Percentiles rank a stretch among this genome's conserved stretches.
These are phyloP conservation scores for Trichomycterus rosablanca DNA, from an alignment of 2,113 vertebrate species.

Conservation along the genomic window DNA sequence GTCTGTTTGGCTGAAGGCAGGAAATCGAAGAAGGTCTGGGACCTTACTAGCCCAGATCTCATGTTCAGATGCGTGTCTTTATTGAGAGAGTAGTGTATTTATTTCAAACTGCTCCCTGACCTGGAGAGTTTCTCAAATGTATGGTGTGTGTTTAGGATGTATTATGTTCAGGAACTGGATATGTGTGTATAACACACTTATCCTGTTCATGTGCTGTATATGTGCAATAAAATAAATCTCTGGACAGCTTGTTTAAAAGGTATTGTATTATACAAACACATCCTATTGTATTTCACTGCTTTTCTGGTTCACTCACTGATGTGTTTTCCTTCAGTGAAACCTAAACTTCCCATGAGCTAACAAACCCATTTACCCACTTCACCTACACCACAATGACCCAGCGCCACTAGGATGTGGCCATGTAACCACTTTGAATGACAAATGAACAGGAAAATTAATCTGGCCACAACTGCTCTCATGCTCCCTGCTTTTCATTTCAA, in stretches of 20 bases:
- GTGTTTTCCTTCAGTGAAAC: background rate
- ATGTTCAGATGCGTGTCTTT: too few relatives aligned
- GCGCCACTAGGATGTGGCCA: conserved; percentile 35
- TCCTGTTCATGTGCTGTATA: too few relatives aligned
- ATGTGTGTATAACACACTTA: too few relatives aligned
- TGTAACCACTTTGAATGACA: conserved; percentile 40
- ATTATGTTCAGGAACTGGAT: background rate
- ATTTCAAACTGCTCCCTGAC: background rate
- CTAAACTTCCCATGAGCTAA: background rate
- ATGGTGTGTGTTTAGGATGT: background rate
- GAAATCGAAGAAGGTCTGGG: conserved; percentile 14
- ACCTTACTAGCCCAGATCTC: background rate
- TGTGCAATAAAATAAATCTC: too few relatives aligned
- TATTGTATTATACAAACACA: background rate
- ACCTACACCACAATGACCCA: conserved; percentile 18
- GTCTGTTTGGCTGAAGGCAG: conserved; percentile 1
- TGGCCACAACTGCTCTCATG: conserved; percentile 18
- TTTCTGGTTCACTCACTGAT: background rate
- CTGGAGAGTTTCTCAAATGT: background rate
- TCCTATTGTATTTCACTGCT: background rate
- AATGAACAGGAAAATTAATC: conserved; percentile 38
- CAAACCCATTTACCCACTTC: background rate
- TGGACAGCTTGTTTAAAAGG: background rate
- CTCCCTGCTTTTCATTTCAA: conserved; percentile 24
- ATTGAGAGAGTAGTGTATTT: too few relatives aligned